phyloP scores from a whole-genome alignment of 2,113 vertebrate genomes.

The Alectura lathami region DNA sequence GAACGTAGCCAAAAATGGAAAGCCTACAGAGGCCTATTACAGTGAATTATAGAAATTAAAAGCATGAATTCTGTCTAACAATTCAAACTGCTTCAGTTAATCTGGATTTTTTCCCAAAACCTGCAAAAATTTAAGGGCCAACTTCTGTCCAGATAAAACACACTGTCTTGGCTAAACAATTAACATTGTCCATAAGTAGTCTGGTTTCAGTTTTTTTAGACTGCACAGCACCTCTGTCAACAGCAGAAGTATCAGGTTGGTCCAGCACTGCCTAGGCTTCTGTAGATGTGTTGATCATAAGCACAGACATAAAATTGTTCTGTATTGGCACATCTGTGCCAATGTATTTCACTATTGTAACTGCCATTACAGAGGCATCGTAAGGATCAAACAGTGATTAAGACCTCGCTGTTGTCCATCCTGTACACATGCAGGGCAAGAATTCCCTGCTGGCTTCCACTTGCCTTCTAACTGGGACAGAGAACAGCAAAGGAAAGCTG shows the following conservation, averaged over 20 bases:
- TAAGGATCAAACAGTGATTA: fast-evolving
- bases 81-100: conserved; percentile 28
- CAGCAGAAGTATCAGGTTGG: neutral
- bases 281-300: fast-evolving
- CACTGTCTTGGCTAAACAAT: neutral
- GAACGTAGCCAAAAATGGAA: conserved; percentile 26
- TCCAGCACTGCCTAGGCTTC: neutral
- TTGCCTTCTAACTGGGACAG: neutral
- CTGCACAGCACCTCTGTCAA: neutral
- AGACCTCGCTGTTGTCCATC: neutral
- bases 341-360: fast-evolving
- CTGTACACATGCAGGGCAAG: fast-evolving
- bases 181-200: neutral
- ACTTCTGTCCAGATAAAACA: neutral
- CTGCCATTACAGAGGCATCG: neutral
- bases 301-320: neutral
- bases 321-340: neutral
- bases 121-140: neutral
- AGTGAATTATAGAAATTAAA: conserved; percentile 44
- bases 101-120: conserved; percentile 43
- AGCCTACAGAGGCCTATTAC: conserved; percentile 53
- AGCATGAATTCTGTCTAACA: conserved; percentile 43
- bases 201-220: neutral
- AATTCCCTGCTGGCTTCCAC: neutral
- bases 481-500: neutral